Conservation (phyloP, 2,113 vertebrate species). For the Dicrurus megarhynchus region DNA sequence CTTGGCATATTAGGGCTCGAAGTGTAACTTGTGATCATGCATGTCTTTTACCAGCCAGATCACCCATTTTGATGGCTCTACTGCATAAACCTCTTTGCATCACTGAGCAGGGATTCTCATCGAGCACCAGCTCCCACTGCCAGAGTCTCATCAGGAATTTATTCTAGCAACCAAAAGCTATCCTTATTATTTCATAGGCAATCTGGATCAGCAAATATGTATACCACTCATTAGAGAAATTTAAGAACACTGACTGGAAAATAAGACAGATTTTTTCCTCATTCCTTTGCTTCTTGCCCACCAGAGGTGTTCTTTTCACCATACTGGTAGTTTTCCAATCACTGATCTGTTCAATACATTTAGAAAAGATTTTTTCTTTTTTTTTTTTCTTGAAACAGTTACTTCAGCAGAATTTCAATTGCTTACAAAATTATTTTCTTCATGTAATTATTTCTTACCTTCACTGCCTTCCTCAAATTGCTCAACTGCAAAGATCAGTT, state of each 20-base stretch:
- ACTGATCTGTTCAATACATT: slow-evolving; percentile 25
- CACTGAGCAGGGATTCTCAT: neutral
- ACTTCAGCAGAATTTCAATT: neutral
- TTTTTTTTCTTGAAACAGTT: neutral
- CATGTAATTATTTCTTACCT: neutral
- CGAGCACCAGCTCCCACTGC: neutral
- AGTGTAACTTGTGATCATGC: neutral
- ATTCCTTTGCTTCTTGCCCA: slow-evolving; percentile 10
- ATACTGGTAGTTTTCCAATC: neutral
- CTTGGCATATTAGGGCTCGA: neutral
- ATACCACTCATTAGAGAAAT: neutral
- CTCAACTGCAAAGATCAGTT: neutral
- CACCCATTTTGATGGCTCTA: neutral
- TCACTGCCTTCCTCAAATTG: neutral
- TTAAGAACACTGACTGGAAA: slow-evolving; percentile 24
- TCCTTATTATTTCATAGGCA: neutral
- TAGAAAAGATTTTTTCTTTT: neutral
- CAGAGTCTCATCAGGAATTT: neutral
- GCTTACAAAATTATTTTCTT: neutral
- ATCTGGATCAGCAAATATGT: neutral
- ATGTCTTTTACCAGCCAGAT: neutral
- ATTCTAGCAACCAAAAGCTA: neutral
- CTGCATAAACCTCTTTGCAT: neutral
- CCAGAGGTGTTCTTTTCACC: neutral
- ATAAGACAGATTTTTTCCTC: neutral